A percentile compares a stretch with the other conserved stretches of the same genome.
Evolutionary conservation across 2,113 vertebrate species (phyloP).

Genomic region (Amblyornis subalaris): DNA sequence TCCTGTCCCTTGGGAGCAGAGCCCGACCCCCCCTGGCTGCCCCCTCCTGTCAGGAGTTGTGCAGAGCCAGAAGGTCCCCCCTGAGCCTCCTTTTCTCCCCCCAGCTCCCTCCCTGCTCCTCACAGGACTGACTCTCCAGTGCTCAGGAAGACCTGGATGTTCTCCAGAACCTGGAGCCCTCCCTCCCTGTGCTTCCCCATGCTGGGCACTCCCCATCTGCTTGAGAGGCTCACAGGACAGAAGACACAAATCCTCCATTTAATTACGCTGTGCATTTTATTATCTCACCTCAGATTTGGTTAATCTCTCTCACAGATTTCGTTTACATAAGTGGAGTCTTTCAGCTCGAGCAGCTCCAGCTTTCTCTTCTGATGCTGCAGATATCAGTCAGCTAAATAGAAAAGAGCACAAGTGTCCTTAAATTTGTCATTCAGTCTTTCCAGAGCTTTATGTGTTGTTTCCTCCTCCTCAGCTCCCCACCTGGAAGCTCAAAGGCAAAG

Average conservation of each 20-base stretch:
- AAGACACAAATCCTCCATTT: neutral
- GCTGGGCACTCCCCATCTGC: neutral
- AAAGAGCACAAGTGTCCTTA: conserved; percentile 27
- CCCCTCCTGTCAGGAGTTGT: neutral
- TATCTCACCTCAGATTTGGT: neutral
- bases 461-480: neutral
- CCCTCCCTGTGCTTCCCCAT: neutral
- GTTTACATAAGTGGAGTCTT: conserved; percentile 18
- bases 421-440: neutral
- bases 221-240: neutral
- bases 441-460: neutral
- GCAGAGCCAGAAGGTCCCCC: neutral
- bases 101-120: neutral
- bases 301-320: conserved; percentile 10
- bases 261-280: neutral
- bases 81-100: neutral
- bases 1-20: neutral
- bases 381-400: conserved; percentile 36
- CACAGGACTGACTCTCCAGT: neutral
- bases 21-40: fast-evolving
- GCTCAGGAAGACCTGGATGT: neutral
- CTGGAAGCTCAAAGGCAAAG: neutral
- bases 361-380: conserved; percentile 16
- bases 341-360: neutral
- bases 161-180: neutral